phyloP scores from a whole-genome alignment of 2,888 invertebrate genomes.

The Chironomus riparius region DNA sequence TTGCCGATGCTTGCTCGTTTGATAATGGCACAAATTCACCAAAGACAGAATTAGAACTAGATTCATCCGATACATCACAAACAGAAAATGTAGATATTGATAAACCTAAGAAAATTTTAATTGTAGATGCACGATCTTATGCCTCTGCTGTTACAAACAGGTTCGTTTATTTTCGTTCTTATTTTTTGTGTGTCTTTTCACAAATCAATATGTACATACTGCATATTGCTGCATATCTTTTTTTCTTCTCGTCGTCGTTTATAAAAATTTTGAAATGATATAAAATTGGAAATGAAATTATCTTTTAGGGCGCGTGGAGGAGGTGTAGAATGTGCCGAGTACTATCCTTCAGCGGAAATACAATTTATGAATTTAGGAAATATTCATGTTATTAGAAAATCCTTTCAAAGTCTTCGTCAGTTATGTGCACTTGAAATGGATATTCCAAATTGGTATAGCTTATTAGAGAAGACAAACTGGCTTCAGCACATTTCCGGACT shows the following conservation, averaged over 20 bases:
- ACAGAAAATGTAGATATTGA: slow-evolving; percentile 37
- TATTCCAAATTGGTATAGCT: slow-evolving; percentile 80
- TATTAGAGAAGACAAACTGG: slow-evolving; percentile 86
- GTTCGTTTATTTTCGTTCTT: slow-evolving; percentile 29
- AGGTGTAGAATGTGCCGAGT: slow-evolving; percentile 91
- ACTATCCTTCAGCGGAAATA: slow-evolving; percentile 90
- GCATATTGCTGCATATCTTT: no score
- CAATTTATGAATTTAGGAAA: slow-evolving; percentile 97
- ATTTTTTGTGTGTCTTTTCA: no score
- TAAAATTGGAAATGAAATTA: background rate
- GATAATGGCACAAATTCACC: slow-evolving; percentile 46
- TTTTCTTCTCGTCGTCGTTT: no score
- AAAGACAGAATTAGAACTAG: slow-evolving; percentile 32
- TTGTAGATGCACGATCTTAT: slow-evolving; percentile 93
- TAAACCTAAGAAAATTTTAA: slow-evolving; percentile 60
- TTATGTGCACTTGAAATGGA: slow-evolving; percentile 70
- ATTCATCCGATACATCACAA: slow-evolving; percentile 40
- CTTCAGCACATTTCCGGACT: slow-evolving; percentile 80
- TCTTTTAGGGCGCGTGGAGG: slow-evolving; percentile 70
- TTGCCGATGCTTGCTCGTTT: slow-evolving; percentile 69
- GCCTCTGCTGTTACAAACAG: slow-evolving; percentile 87
- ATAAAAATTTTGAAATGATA: slow-evolving; percentile 37
- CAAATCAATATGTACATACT: slow-evolving; percentile 30
- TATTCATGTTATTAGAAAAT: slow-evolving; percentile 89
- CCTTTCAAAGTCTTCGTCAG: slow-evolving; percentile 78